A percentile compares a stretch with the other conserved stretches of the same genome.
Conservation (phyloP, 2,113 vertebrate species). For the Sus scrofa region T2T-Sscrofa CM000818.6:127060001-127060500, state of each 20-base stretch:
- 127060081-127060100: not conserved
- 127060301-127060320: constrained; percentile 70
- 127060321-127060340: constrained; percentile 86
- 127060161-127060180: not conserved
- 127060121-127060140: not conserved
- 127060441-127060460: constrained; percentile 91
- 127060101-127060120: constrained; percentile 26
- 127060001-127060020: constrained; percentile 47
- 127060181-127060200: not conserved
- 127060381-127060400: constrained; percentile 96
- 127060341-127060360: constrained; percentile 94
- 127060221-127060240: not conserved
- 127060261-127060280: constrained; percentile 71
- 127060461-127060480: constrained; percentile 82
- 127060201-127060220: constrained; percentile 40
- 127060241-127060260: constrained; percentile 25
- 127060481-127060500: constrained; percentile 54
- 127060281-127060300: constrained; percentile 69
- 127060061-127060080: not conserved
- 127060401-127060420: constrained; percentile 97
- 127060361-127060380: constrained; percentile 95
- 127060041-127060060: not conserved
- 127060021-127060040: not conserved
- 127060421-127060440: constrained; percentile 99
- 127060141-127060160: not conserved